phyloP scores from a whole-genome alignment of 35 echinoderm and acorn worm species.

The Lytechinus pictus region DNA sequence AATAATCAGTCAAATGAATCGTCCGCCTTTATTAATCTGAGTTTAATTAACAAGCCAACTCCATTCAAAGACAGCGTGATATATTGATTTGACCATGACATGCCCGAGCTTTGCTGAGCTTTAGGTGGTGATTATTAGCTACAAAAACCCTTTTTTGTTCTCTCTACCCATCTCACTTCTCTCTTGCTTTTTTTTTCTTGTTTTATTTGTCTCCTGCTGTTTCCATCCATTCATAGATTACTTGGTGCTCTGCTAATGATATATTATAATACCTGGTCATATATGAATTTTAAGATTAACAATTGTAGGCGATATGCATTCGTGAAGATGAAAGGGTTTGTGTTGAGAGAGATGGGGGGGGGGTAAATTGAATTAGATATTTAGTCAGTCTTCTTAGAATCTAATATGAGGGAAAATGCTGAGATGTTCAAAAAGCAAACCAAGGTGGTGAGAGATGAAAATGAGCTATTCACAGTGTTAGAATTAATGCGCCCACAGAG shows the following conservation, averaged over 20 bases:
- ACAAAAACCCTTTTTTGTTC: background rate
- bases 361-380: no score
- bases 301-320: background rate
- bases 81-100: background rate
- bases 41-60: background rate
- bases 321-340: background rate
- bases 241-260: no score
- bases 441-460: background rate
- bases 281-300: no score
- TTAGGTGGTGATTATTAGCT: background rate
- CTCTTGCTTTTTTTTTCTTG: no score
- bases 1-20: slow-evolving; percentile 6
- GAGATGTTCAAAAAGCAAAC: background rate
- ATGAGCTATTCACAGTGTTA: background rate
- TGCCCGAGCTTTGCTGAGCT: background rate
- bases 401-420: background rate
- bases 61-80: background rate
- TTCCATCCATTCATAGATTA: no score
- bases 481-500: background rate
- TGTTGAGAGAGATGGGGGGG: background rate
- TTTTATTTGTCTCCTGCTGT: no score
- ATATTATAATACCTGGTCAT: no score
- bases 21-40: background rate
- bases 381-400: no score
- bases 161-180: no score